These are phyloP conservation scores for Prunella fulvescens DNA, from an alignment of 2,113 vertebrate genomes.

Conservation along the genomic window DNA sequence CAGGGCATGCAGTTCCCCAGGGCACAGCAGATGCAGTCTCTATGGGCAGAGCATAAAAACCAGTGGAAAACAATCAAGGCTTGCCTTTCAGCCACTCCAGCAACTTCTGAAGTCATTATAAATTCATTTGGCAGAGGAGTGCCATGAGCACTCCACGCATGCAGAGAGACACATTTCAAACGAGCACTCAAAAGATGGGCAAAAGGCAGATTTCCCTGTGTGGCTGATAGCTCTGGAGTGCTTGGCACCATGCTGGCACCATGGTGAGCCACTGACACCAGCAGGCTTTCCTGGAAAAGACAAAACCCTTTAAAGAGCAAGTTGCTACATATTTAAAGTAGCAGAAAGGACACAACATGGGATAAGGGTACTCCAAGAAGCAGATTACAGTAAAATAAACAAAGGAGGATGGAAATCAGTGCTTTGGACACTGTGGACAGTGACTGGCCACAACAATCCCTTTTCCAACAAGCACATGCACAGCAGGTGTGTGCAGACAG, in stretches of 20 bases:
- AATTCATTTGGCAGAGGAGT: neutral
- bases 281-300: neutral
- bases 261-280: neutral
- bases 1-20: neutral
- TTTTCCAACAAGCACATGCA: neutral
- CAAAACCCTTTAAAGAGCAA: neutral
- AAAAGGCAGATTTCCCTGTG: neutral
- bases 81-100: neutral
- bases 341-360: neutral
- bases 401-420: neutral
- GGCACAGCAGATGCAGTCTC: neutral
- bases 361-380: neutral
- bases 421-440: neutral
- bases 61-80: neutral
- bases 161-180: neutral
- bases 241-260: neutral
- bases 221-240: neutral
- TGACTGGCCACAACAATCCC: neutral
- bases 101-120: neutral
- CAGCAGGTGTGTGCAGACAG: neutral
- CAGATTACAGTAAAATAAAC: neutral
- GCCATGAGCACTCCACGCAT: neutral
- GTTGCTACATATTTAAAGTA: neutral
- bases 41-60: neutral
- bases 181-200: neutral